A percentile compares a stretch with the other conserved stretches of the same genome.
Conservation (phyloP, 2,797 vertebrate species). For the Gambusia yucatana region DNA sequence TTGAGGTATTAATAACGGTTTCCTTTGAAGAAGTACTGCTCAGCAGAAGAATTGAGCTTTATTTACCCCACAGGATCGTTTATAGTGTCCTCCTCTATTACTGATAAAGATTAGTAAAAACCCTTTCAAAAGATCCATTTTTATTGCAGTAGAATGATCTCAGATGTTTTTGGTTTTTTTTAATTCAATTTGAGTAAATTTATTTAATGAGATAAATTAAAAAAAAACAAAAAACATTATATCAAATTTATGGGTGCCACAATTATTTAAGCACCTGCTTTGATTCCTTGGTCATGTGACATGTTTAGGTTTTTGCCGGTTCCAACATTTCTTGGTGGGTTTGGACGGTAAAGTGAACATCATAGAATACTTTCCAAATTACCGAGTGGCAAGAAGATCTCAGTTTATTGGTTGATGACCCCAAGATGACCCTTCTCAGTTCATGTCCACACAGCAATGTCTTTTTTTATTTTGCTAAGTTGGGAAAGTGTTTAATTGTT, state of each 20-base stretch:
- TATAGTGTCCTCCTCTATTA: background rate
- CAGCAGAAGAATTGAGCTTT: constrained; percentile 23
- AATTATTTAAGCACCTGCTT: background rate
- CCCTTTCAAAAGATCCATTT: background rate
- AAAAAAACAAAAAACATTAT: no score
- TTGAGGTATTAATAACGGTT: constrained; percentile 28
- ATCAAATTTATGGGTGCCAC: background rate
- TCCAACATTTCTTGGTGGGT: background rate
- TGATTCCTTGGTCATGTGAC: background rate
- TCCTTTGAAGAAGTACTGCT: constrained; percentile 20
- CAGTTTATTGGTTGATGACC: background rate
- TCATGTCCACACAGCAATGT: background rate
- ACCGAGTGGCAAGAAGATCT: background rate
- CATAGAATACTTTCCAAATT: background rate
- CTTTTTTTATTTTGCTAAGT: background rate
- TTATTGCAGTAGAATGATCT: background rate
- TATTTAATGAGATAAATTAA: background rate
- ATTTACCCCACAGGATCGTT: background rate
- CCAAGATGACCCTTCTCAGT: background rate
- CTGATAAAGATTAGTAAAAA: background rate
- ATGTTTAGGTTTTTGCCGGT: background rate
- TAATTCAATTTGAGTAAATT: background rate
- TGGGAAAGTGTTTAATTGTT: no score
- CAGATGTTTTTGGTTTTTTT: background rate
- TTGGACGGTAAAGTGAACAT: background rate